Conservation (phyloP, 2,888 invertebrate species). For the Mesorhabditis sp. region DNA sequence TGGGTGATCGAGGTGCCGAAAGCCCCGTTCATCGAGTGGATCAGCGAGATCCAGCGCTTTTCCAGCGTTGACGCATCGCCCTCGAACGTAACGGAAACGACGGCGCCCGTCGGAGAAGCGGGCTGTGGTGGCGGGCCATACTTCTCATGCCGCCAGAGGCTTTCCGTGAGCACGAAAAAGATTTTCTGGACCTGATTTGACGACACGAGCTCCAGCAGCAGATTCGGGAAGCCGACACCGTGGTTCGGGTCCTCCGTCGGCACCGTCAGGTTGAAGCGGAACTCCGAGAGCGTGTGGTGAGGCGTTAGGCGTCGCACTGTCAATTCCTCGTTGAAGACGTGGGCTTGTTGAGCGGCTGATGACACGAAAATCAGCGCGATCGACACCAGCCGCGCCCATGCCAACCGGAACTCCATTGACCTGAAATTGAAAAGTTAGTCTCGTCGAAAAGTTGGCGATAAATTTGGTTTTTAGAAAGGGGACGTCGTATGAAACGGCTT, state of each 20-base stretch:
- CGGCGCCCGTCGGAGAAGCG: slow-evolving; percentile 87
- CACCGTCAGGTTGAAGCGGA: no score
- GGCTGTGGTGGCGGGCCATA: slow-evolving; percentile 86
- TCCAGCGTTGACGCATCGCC: slow-evolving; percentile 68
- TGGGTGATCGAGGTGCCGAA: slow-evolving; percentile 94
- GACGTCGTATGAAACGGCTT: no score
- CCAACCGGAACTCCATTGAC: no score
- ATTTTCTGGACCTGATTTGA: slow-evolving; percentile 82
- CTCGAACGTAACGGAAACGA: slow-evolving; percentile 87
- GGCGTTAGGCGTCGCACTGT: no score
- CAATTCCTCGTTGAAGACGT: no score
- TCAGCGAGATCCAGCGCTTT: slow-evolving; percentile 78
- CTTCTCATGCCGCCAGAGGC: slow-evolving; percentile 72
- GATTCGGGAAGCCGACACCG: slow-evolving; percentile 59
- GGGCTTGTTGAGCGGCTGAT: no score
- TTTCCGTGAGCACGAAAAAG: slow-evolving; percentile 85
- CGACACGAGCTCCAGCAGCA: slow-evolving; percentile 61
- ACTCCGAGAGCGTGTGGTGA: no score
- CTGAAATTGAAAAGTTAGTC: no score
- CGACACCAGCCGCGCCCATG: no score
- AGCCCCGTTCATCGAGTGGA: slow-evolving; percentile 85
- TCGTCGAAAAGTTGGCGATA: no score
- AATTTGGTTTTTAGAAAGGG: no score
- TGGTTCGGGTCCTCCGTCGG: not conserved
- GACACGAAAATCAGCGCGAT: no score